These are phyloP conservation scores for Troides aeacus DNA, from an alignment of 2,888 invertebrate species.

Conservation along the genomic window DNA sequence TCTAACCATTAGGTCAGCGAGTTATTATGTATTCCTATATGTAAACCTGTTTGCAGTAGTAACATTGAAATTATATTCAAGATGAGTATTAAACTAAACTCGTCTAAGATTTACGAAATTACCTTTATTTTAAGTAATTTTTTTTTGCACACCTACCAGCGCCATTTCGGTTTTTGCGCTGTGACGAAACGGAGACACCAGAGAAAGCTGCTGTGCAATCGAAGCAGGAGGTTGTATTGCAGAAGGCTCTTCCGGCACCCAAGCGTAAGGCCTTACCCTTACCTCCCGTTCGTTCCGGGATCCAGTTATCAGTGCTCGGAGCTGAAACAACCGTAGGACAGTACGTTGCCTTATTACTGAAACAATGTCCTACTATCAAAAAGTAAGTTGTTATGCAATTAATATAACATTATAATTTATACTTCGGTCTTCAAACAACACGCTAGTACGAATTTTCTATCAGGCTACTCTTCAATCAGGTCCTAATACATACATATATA, in stretches of 20 bases:
- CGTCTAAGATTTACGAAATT: background rate
- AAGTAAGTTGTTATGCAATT: conserved; percentile 52
- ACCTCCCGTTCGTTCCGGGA: conserved; percentile 55
- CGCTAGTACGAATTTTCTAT: no score
- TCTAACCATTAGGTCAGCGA: no score
- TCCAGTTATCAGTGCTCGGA: conserved; percentile 74
- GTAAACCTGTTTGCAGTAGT: no score
- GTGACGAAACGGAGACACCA: conserved; percentile 37
- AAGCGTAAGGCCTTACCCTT: conserved; percentile 42
- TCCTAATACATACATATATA: no score
- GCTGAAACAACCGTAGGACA: conserved; percentile 75
- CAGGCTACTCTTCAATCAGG: no score
- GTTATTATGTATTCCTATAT: no score
- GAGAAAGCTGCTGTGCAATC: conserved; percentile 20
- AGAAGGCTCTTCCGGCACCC: conserved; percentile 51
- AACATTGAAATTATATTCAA: no score
- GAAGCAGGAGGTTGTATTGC: conserved; percentile 25
- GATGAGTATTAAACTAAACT: no score
- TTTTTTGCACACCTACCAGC: conserved; percentile 41
- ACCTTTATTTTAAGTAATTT: background rate
- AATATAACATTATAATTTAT: background rate
- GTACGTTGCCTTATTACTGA: conserved; percentile 71
- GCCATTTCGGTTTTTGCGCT: conserved; percentile 60
- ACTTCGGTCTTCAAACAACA: background rate
- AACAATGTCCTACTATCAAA: conserved; percentile 75